These are phyloP conservation scores for Dryas iulia DNA, from an alignment of 1,140 invertebrate species.

Conservation along the genomic window DNA sequence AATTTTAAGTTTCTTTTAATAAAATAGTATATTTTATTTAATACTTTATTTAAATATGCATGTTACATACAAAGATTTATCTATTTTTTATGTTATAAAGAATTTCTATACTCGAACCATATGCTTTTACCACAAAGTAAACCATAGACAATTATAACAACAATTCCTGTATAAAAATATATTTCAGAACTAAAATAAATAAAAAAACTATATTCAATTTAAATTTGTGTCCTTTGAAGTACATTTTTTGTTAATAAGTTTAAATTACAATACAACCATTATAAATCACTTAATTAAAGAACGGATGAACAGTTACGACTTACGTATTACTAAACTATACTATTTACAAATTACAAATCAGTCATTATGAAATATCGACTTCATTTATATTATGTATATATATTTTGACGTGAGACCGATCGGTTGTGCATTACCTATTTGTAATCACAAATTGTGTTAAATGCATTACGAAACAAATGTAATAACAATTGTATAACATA, in stretches of 20 bases:
- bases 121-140: neutral
- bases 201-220: neutral
- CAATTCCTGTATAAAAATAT: neutral
- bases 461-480: slow-evolving; percentile 30
- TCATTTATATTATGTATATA: neutral
- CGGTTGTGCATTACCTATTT: slow-evolving; percentile 30
- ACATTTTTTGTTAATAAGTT: neutral
- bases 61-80: neutral
- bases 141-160: neutral
- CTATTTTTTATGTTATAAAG: neutral
- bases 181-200: neutral
- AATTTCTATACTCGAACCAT: neutral
- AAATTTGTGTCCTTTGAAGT: too few relatives aligned
- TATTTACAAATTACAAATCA: neutral
- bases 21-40: neutral
- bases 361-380: slow-evolving; percentile 3
- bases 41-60: neutral
- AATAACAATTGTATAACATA: slow-evolving; percentile 13
- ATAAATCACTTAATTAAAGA: neutral
- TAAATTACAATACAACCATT: neutral
- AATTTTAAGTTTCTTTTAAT: neutral
- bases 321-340: neutral
- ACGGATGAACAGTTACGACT: slow-evolving; percentile 3
- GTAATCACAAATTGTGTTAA: slow-evolving; percentile 25
- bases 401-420: slow-evolving; percentile 20